Evolutionary conservation across 2,797 vertebrate species (phyloP).

Genomic region (Enteromius afrohamiltoni): DNA sequence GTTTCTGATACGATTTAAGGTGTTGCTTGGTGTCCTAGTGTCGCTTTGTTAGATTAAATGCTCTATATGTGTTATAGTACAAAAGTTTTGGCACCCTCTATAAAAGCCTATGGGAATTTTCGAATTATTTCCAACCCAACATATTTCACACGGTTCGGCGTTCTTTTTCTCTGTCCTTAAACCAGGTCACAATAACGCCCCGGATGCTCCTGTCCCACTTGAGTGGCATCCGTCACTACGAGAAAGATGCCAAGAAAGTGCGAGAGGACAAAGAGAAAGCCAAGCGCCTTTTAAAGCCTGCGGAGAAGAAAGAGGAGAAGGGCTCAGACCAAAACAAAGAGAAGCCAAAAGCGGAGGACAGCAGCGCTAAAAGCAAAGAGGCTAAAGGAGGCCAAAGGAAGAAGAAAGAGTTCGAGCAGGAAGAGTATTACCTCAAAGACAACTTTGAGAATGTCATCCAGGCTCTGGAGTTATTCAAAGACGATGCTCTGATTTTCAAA

Average conservation of each 20-base stretch:
- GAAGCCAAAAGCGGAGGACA: slow-evolving; percentile 64
- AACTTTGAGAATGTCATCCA: slow-evolving; percentile 88
- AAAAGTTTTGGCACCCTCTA: not conserved
- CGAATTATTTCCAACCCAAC: not conserved
- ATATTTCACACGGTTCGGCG: not conserved
- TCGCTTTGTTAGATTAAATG: not conserved
- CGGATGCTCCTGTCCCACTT: slow-evolving; percentile 92
- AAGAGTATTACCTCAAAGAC: slow-evolving; percentile 94
- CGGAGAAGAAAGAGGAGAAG: slow-evolving; percentile 67
- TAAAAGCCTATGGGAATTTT: not conserved
- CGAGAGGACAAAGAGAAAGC: slow-evolving; percentile 84
- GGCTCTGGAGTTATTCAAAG: slow-evolving; percentile 91
- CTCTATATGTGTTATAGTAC: not conserved
- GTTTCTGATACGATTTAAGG: too few relatives aligned
- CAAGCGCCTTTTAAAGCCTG: slow-evolving; percentile 77
- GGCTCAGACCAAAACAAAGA: slow-evolving; percentile 64
- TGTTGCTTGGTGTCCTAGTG: not conserved
- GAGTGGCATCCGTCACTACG: slow-evolving; percentile 97
- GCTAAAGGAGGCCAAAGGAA: slow-evolving; percentile 69
- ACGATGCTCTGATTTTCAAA: slow-evolving; percentile 94
- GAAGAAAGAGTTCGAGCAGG: slow-evolving; percentile 87
- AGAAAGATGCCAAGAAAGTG: slow-evolving; percentile 91
- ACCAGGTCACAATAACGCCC: slow-evolving; percentile 89
- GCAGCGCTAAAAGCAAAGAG: slow-evolving; percentile 67
- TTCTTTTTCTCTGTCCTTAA: slow-evolving; percentile 44